Evolutionary conservation across 1,140 invertebrate genomes (phyloP), one percentile per base, ranked within the genome.

Genomic region (Pseudomyrmex sp.): DNA sequence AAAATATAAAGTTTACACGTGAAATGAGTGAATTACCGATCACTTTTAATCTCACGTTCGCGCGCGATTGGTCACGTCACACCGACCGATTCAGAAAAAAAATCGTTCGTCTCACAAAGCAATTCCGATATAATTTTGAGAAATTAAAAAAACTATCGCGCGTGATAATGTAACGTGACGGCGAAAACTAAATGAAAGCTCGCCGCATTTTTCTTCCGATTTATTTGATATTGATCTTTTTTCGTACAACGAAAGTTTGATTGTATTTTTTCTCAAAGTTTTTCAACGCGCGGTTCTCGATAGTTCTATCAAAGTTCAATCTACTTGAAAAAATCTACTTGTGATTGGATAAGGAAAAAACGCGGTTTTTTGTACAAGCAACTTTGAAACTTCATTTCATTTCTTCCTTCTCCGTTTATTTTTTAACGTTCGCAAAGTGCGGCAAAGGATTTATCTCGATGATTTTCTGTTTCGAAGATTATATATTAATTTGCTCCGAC

Each of bases 11-110:
- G 44, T 44, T 72, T 12, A 44, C 65, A 50, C 54, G 12, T 48
- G 54, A 80, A 79, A 72, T 59, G 26, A 52, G 44, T 59, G 20
- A 54, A 54, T 79, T 58, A 69, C 35, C 69, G 70, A 80, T 80
- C 66, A 72, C 59, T 70, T 72, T 80, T 50, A 80, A 54, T 80
- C 76, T 50, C 15, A n/a, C 46, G 35, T 35, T 18, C 35, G 56
- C 12, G 18, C 54, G 7, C 13, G 54, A 70, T 72, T 70, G 54
- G 20, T 70, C 26, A 80, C 35, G 35, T 35, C 35, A 7, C 35
- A 7, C 35, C 35, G 5, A 35, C 35, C 35, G 35, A 35, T 4
- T 35, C 5, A 7, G 35, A 35, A 35, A 7, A 5, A 35, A 35
- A 35, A 35, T 7, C 20, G 20, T 7, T 7, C 35, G 35, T 35